These are phyloP conservation scores for Orbicella faveolata DNA, from an alignment of 64 coral and sea anemone species.

Conservation along the genomic window DNA sequence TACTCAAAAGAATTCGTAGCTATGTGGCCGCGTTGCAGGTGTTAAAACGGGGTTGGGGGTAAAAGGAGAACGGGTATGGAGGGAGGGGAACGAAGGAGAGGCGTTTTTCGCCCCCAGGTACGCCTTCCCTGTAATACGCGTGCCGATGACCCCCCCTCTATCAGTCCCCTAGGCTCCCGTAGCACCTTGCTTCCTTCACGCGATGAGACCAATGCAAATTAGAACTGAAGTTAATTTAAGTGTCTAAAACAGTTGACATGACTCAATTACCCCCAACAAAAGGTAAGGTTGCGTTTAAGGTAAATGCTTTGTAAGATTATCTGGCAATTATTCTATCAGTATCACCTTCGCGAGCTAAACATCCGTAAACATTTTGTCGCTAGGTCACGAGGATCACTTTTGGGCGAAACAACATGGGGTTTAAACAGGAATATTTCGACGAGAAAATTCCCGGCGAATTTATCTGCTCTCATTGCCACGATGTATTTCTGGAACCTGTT, in stretches of 20 bases:
- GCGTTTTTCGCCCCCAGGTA: too few species aligned
- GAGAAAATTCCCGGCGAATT: conserved; percentile 69
- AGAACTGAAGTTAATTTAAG: neutral
- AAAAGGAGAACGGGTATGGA: too few species aligned
- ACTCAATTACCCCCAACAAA: neutral
- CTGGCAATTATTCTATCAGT: neutral
- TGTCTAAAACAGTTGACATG: neutral
- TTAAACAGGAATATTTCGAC: conserved; percentile 75
- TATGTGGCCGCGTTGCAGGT: too few species aligned
- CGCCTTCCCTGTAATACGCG: too few species aligned
- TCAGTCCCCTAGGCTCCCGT: too few species aligned
- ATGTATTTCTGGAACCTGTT: conserved; percentile 78
- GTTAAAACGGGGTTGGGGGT: too few species aligned
- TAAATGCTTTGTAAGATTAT: conserved; percentile 15
- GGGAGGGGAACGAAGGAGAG: too few species aligned
- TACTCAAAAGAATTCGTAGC: too few species aligned
- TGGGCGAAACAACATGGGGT: conserved; percentile 48
- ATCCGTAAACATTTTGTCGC: neutral
- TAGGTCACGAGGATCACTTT: neutral
- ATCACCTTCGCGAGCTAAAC: neutral
- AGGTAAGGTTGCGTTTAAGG: neutral
- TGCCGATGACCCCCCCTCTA: too few species aligned
- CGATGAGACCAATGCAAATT: neutral
- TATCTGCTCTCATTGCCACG: conserved; percentile 81
- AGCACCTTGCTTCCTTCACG: too few species aligned